These are phyloP conservation scores for Rhagophthalmus giganteus DNA, from an alignment of 2,888 invertebrate species.

Conservation along the genomic window DNA sequence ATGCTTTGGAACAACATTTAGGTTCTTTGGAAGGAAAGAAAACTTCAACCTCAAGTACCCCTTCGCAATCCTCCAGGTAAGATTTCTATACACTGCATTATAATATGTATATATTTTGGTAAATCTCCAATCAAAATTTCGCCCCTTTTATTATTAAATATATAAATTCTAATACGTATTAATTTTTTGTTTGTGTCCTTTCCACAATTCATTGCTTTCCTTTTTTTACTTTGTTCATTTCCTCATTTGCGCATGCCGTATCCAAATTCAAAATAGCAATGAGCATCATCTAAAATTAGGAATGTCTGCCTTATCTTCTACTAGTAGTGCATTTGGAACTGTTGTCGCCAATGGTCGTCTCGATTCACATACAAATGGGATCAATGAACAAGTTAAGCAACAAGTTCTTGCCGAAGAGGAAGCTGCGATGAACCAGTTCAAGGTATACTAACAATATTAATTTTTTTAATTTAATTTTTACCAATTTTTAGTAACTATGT, in stretches of 20 bases:
- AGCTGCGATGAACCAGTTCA: slow-evolving; percentile 92
- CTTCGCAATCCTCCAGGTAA: slow-evolving; percentile 83
- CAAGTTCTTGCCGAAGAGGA: slow-evolving; percentile 95
- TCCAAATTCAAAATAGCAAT: slow-evolving; percentile 62
- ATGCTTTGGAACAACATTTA: slow-evolving; percentile 95
- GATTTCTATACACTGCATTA: too few relatives aligned
- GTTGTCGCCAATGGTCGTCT: slow-evolving; percentile 63
- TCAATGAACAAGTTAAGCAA: slow-evolving; percentile 83
- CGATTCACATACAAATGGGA: slow-evolving; percentile 65
- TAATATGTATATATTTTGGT: neutral
- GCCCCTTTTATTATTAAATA: too few relatives aligned
- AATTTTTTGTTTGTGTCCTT: neutral
- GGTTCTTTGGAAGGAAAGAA: slow-evolving; percentile 92
- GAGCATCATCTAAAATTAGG: slow-evolving; percentile 88
- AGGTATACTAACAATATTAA: slow-evolving; percentile 70
- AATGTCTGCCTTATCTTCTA: slow-evolving; percentile 84
- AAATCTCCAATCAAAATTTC: too few relatives aligned
- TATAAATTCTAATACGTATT: neutral
- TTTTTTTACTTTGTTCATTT: neutral
- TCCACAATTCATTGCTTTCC: neutral
- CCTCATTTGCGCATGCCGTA: slow-evolving; percentile 28
- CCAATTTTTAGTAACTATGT: too few relatives aligned
- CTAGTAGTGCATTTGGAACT: slow-evolving; percentile 85
- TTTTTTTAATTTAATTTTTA: too few relatives aligned
- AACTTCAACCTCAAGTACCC: slow-evolving; percentile 81